Conservation (phyloP, 2,113 vertebrate species). For the chimpanzee (Pan troglodytes) region NHGRI_mPanTro3-v2.1_pri NC_072401.2:115348501-115349000, state of each 20-base stretch:
- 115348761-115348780: neutral
- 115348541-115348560: neutral
- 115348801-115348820: neutral
- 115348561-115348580: neutral
- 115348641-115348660: neutral
- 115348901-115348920: neutral
- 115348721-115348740: neutral
- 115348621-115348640: neutral
- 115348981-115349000: neutral
- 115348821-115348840: neutral
- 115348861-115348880: neutral
- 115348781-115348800: neutral
- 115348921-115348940: neutral
- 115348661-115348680: neutral
- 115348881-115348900: neutral
- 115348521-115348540: neutral
- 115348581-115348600: neutral
- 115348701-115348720: neutral
- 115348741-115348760: neutral
- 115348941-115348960: neutral
- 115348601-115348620: neutral
- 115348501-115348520: neutral
- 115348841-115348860: neutral
- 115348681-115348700: neutral
- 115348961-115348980: neutral